Evolutionary conservation across 1,140 invertebrate species (phyloP).

Genomic region (Nymphalis io): DNA sequence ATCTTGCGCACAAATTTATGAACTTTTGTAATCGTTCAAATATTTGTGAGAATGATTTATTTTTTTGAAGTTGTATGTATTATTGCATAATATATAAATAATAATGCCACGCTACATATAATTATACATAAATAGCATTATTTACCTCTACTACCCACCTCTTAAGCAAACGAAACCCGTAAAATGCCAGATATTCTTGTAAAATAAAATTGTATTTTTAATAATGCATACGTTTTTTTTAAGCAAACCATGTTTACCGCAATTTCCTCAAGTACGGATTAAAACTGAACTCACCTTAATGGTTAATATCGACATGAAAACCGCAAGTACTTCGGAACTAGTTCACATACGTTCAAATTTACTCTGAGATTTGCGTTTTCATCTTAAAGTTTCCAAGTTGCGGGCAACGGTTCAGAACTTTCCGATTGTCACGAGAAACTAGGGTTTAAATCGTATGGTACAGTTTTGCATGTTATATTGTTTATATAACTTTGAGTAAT

Average conservation of each 20-base stretch:
- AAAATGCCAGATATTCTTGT: too few species aligned
- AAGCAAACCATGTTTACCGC: not conserved
- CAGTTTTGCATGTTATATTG: not conserved
- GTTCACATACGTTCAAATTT: slow-evolving; percentile 41
- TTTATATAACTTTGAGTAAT: not conserved
- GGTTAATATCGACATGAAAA: slow-evolving; percentile 18
- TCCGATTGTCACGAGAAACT: slow-evolving; percentile 33
- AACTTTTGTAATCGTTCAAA: too few species aligned
- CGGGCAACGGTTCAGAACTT: slow-evolving; percentile 26
- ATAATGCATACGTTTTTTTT: not conserved
- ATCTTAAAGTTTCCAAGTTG: slow-evolving; percentile 29
- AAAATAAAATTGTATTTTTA: too few species aligned
- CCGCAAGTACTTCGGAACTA: slow-evolving; percentile 27
- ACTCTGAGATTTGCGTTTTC: slow-evolving; percentile 30
- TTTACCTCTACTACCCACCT: too few species aligned
- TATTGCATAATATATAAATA: too few species aligned
- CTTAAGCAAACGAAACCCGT: too few species aligned
- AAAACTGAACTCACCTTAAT: slow-evolving; percentile 4
- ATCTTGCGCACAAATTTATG: too few species aligned
- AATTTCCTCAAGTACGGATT: not conserved
- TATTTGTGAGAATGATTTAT: too few species aligned
- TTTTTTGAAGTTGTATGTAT: too few species aligned
- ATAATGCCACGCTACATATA: too few species aligned
- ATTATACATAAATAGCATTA: too few species aligned
- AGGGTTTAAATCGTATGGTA: slow-evolving; percentile 14